A percentile compares a stretch with the other conserved stretches of the same genome.
Conservation (phyloP, 2,113 vertebrate genomes). For the Salvelinus sp. region DNA sequence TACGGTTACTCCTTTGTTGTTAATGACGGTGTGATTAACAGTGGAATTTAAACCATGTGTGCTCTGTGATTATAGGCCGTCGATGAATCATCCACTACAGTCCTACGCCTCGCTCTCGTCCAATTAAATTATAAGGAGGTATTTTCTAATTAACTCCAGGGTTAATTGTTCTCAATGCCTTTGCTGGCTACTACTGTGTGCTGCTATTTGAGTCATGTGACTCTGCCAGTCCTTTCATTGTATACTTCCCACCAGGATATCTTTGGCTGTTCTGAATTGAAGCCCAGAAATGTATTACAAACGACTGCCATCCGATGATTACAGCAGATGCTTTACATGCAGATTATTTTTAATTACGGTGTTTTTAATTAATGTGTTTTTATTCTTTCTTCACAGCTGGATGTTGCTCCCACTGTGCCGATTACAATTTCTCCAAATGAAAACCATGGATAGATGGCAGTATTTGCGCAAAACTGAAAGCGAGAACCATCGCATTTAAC, state of each 20-base stretch:
- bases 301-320: constrained; percentile 29
- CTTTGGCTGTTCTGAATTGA: constrained; percentile 14
- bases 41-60: neutral
- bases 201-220: constrained; percentile 14
- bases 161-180: constrained; percentile 54
- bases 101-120: constrained; percentile 25
- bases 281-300: constrained; percentile 30
- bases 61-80: neutral
- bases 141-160: constrained; percentile 52
- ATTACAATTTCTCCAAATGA: too few relatives aligned
- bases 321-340: neutral
- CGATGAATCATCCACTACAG: constrained; percentile 7
- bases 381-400: neutral
- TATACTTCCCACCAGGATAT: constrained; percentile 9
- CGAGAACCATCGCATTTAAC: too few relatives aligned
- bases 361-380: neutral
- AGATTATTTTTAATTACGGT: constrained; percentile 1
- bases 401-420: too few relatives aligned
- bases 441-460: too few relatives aligned
- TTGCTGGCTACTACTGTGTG: constrained; percentile 11
- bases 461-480: too few relatives aligned
- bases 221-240: constrained; percentile 10
- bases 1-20: neutral
- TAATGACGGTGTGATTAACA: too few relatives aligned
- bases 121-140: constrained; percentile 40